Percentiles rank a stretch among this genome's conserved stretches.
Evolutionary conservation across 1,140 invertebrate genomes (phyloP).

Genomic region (Zaprionus tsacasi): DNA sequence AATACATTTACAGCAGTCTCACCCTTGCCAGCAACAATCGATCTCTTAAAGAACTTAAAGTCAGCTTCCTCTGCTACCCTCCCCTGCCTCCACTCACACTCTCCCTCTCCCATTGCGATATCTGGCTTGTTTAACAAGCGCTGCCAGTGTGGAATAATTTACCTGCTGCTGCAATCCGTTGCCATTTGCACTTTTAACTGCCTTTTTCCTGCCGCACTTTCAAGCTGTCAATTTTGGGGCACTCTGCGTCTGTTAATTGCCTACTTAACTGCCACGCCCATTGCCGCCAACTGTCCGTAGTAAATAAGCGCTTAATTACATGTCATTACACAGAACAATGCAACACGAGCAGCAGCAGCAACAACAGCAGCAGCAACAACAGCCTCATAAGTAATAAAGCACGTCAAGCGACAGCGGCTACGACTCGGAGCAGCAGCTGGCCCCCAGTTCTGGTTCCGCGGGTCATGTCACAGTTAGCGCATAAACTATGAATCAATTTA

Average conservation of each 20-base stretch:
- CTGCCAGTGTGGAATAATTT: slow-evolving; percentile 38
- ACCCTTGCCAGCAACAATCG: not conserved
- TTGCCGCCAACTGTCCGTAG: slow-evolving; percentile 68
- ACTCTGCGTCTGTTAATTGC: slow-evolving; percentile 73
- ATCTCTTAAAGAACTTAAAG: slow-evolving; percentile 9
- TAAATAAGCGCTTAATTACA: slow-evolving; percentile 81
- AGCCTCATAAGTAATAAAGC: slow-evolving; percentile 77
- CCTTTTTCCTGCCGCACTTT: slow-evolving; percentile 50
- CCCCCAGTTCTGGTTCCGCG: not conserved
- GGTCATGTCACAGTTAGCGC: slow-evolving; percentile 73
- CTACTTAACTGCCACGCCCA: slow-evolving; percentile 67
- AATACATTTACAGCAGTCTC: not conserved
- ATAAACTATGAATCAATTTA: slow-evolving; percentile 79
- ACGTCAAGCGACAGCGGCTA: slow-evolving; percentile 60
- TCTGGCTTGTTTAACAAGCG: slow-evolving; percentile 18
- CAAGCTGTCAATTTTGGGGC: slow-evolving; percentile 76
- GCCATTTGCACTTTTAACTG: slow-evolving; percentile 35
- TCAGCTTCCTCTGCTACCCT: not conserved
- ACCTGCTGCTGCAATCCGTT: slow-evolving; percentile 32
- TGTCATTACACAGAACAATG: slow-evolving; percentile 71
- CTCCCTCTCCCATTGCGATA: not conserved
- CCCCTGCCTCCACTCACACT: not conserved
- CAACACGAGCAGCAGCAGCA: slow-evolving; percentile 25
- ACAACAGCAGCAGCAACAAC: slow-evolving; percentile 43
- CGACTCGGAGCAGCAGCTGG: slow-evolving; percentile 37